These are phyloP conservation scores for Standfussiana lucernea DNA, from an alignment of 2,888 invertebrate species.

Conservation along the genomic window DNA sequence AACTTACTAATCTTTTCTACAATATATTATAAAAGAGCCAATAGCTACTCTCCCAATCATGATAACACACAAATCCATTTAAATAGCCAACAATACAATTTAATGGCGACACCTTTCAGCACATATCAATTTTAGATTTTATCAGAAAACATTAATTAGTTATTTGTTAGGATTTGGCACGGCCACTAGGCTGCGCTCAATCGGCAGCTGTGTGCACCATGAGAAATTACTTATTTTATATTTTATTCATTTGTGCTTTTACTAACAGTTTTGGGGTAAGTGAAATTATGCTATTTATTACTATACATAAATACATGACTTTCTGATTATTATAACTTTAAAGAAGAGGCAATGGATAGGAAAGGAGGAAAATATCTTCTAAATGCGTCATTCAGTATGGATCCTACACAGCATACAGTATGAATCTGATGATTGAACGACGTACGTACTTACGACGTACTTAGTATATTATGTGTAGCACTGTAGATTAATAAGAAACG, in stretches of 20 bases:
- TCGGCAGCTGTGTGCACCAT: constrained; percentile 42
- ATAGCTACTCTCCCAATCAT: constrained; percentile 6
- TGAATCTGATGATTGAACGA: not conserved
- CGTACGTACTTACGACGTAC: too few relatives aligned
- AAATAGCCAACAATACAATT: constrained; percentile 57
- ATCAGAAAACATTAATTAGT: constrained; percentile 61
- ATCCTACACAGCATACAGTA: not conserved
- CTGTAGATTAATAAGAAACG: not conserved
- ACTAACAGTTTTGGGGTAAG: constrained; percentile 52
- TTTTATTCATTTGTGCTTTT: constrained; percentile 54
- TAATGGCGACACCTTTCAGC: constrained; percentile 48
- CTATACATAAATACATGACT: not conserved
- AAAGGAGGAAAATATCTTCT: not conserved
- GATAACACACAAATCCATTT: constrained; percentile 48
- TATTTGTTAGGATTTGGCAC: constrained; percentile 56
- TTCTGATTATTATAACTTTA: not conserved
- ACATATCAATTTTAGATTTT: constrained; percentile 58
- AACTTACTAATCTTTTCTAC: constrained; percentile 6
- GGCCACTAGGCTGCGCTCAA: constrained; percentile 27
- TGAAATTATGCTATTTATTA: not conserved
- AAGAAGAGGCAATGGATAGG: not conserved
- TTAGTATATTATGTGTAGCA: not conserved
- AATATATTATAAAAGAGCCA: constrained; percentile 14
- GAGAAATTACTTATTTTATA: constrained; percentile 49
- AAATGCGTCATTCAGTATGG: not conserved